Percentiles rank a stretch among this genome's conserved stretches.
Evolutionary conservation across 2,888 invertebrate species (phyloP).

Genomic region (Electrophaes corylata): DNA sequence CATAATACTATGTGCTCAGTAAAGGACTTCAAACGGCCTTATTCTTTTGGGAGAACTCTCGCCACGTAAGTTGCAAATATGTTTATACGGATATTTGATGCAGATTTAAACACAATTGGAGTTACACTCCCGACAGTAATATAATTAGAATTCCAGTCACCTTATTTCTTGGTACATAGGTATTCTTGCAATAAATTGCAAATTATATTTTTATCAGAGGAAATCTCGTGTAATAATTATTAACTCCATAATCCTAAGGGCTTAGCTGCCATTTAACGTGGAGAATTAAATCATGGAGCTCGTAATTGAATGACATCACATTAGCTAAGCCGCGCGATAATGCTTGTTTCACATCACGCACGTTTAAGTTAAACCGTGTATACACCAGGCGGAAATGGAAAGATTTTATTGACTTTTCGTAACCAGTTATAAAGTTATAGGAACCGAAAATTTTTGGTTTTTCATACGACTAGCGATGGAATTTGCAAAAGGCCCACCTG

Average conservation of each 20-base stretch:
- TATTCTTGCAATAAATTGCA: constrained; percentile 26
- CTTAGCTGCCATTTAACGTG: constrained; percentile 28
- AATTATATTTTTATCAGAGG: background rate
- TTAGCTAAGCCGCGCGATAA: constrained; percentile 38
- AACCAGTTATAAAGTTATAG: background rate
- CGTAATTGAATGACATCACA: constrained; percentile 40
- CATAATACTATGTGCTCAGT: constrained; percentile 78
- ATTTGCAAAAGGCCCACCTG: too few species aligned
- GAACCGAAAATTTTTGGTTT: too few species aligned
- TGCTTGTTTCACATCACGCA: constrained; percentile 29
- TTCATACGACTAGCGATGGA: too few species aligned
- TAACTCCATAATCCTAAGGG: constrained; percentile 14
- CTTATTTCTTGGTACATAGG: background rate
- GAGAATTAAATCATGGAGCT: constrained; percentile 28
- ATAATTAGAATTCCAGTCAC: too few species aligned
- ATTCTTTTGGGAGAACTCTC: constrained; percentile 73
- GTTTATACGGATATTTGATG: too few species aligned
- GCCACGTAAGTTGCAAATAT: constrained; percentile 65
- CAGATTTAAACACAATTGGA: too few species aligned
- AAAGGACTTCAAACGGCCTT: constrained; percentile 64
- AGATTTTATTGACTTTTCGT: background rate
- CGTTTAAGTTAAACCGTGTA: constrained; percentile 16
- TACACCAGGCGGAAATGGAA: background rate
- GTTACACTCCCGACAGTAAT: too few species aligned
- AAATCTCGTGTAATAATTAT: constrained; percentile 8